Evolutionary conservation across 2,113 vertebrate genomes (phyloP), one percentile per base, ranked within the genome.

Genomic region (Cathartes aura): DNA sequence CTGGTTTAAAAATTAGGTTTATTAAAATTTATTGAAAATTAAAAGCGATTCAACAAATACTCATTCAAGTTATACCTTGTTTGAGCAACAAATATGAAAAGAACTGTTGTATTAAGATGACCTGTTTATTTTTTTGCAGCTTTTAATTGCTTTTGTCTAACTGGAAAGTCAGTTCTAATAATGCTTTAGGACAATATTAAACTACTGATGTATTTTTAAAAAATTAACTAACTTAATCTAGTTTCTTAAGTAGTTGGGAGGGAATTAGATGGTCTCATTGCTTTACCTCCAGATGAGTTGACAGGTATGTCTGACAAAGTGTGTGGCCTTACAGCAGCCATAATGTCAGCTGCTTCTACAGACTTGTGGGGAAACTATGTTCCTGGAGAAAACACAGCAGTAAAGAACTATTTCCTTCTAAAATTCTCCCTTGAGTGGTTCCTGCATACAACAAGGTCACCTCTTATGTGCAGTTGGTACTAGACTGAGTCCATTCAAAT

Each of bases 241-340:
- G 17, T 81, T 68, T 56, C 62, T 70, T 68, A 87, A 20, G 40
- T 30, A 60, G 32, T 13, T 80, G 30, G 26, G 20, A 72, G 29
- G 24, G 17, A 70, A 74, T 63, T 70, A 52, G 7, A 53, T 68
- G 30, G 18, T 29, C 30, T 53, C 11, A 40, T n/a, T 47, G 23
- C 32, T 79, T 83, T 63, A 52, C 11, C 23, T 60, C 11, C 58
- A 45, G 22, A 18, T 80, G 50, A 80, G 19, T n/a, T 68, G 68
- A 30, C 8, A 60, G 42, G 5, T 64, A 17, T 19, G 7, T 30
- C 47, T 67, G 17, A 53, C 13, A 42, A 64, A 86, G 60, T 9
- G 7, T 1, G 0, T 40, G 40, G 20, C 15, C 42, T 74, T 70
- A 13, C 0, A 2, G 59, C 43, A 64, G 43, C 43, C 17, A 5